Evolutionary conservation across 2,113 vertebrate genomes (phyloP).

Genomic region (Entelurus aequoreus): DNA sequence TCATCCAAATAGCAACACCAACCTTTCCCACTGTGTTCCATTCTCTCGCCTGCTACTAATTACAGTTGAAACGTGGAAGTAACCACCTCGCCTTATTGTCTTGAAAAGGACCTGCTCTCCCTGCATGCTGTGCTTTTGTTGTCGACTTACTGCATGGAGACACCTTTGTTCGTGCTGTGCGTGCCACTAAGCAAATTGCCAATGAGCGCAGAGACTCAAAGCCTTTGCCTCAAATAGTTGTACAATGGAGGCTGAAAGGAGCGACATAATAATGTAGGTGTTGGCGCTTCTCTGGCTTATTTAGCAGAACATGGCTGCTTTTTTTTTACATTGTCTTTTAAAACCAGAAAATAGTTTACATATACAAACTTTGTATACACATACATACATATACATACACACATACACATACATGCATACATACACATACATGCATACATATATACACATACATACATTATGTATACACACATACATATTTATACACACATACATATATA

Average conservation of each 20-base stretch:
- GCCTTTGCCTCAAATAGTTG: slow-evolving; percentile 17
- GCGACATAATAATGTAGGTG: slow-evolving; percentile 10
- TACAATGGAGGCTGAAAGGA: slow-evolving; percentile 21
- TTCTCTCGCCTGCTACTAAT: slow-evolving; percentile 42
- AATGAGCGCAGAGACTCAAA: slow-evolving; percentile 30
- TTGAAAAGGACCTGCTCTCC: slow-evolving; percentile 38
- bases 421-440: no score
- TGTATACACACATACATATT: no score
- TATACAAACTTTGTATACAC: no score
- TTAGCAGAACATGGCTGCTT: slow-evolving; percentile 25
- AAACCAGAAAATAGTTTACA: slow-evolving; percentile 1
- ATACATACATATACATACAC: no score
- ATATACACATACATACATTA: no score
- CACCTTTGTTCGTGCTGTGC: slow-evolving; percentile 21
- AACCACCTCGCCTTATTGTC: slow-evolving; percentile 54
- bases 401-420: no score
- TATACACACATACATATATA: no score
- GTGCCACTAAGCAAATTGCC: slow-evolving; percentile 34
- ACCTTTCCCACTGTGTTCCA: slow-evolving; percentile 30
- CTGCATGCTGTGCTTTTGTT: slow-evolving; percentile 29
- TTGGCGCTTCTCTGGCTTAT: slow-evolving; percentile 48
- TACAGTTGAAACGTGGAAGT: slow-evolving; percentile 60
- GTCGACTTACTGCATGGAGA: slow-evolving; percentile 27
- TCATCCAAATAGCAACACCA: slow-evolving; percentile 46
- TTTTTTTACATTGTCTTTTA: no score